Evolutionary conservation across 2,797 vertebrate genomes (phyloP).

Genomic region (Monodelphis domestica): DNA sequence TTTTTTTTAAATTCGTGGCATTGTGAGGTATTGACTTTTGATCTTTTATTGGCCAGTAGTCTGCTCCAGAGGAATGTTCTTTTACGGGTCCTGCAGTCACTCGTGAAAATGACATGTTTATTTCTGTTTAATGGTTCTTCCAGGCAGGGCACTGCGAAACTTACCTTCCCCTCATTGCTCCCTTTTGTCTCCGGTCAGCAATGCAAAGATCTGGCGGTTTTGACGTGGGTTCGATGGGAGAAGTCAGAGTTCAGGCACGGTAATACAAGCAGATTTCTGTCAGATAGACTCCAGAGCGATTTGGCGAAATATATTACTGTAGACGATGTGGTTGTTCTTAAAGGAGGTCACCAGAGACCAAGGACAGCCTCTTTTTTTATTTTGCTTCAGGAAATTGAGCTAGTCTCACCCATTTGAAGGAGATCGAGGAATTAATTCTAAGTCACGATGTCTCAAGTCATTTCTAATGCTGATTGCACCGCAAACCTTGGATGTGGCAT

Average conservation of each 20-base stretch:
- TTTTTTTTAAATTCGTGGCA: slow-evolving; percentile 77
- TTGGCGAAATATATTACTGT: slow-evolving; percentile 55
- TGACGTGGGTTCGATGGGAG: slow-evolving; percentile 63
- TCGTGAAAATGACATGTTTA: slow-evolving; percentile 74
- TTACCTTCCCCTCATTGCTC: slow-evolving; percentile 52
- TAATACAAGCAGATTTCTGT: slow-evolving; percentile 69
- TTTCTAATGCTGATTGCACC: slow-evolving; percentile 22
- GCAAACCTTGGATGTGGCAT: not conserved
- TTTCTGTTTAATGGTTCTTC: slow-evolving; percentile 73
- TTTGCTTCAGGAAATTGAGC: slow-evolving; percentile 31
- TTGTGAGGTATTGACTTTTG: slow-evolving; percentile 72
- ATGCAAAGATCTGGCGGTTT: slow-evolving; percentile 64
- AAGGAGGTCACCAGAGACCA: slow-evolving; percentile 55
- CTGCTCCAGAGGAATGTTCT: slow-evolving; percentile 67
- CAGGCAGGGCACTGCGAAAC: slow-evolving; percentile 59
- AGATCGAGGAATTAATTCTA: not conserved
- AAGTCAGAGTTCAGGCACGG: slow-evolving; percentile 69
- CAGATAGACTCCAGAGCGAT: slow-evolving; percentile 65
- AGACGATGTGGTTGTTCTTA: slow-evolving; percentile 48
- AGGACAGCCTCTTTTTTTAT: slow-evolving; percentile 37
- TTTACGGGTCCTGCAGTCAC: slow-evolving; percentile 62
- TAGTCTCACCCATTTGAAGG: slow-evolving; percentile 26
- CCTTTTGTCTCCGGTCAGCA: slow-evolving; percentile 54
- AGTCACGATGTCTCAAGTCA: slow-evolving; percentile 14
- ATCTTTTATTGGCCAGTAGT: slow-evolving; percentile 75